Evolutionary conservation across 2,888 invertebrate genomes (phyloP), one percentile per base, ranked within the genome.

Genomic region (Stenurella melanura): DNA sequence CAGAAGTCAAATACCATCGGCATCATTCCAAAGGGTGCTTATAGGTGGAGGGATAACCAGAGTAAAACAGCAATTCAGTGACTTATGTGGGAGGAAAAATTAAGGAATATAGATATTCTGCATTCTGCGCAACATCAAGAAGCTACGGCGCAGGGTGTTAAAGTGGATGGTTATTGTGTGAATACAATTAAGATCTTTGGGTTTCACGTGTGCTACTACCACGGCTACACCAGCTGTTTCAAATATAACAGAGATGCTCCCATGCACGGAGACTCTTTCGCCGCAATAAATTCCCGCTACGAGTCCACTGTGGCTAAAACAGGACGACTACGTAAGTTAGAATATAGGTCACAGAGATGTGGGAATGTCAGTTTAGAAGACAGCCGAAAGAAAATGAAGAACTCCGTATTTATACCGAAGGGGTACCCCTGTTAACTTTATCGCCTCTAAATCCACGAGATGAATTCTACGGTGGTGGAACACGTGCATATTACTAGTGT

Each of bases 141-240:
- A 57, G 17, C 17, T 18, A 17, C 0, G 1, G 57, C 18, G 0
- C 7, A 2, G 42, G 26, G n/a, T 15, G 30, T 26, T 0, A 30
- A 61, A n/a, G 80, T 81, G 0, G 80, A 82, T 64, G 79, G 77
- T 0, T 79, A 50, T 50, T 81, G 75, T 34, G 56, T 66, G 10
- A 68, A 73, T 11, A 78, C 73, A 15, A 78, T 77, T 6, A 67
- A 74, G 34, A 60, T 82, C 9, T 83, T 77, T 70, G 77, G 83
- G 42, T 83, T 79, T 74, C 63, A 77, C 18, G 81, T 80, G 5
- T 82, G 80, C 68, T 81, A 38, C 17, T 79, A 11, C 1, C 79
- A 82, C 34, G 82, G 79, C 0, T 77, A 73, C 57, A 54, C 66
- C 2, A 5, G 1, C 3, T 57, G 57, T 18, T 57, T 18, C 6